Evolutionary conservation across 2,797 vertebrate genomes (phyloP).

Genomic region (Esox lucius): DNA sequence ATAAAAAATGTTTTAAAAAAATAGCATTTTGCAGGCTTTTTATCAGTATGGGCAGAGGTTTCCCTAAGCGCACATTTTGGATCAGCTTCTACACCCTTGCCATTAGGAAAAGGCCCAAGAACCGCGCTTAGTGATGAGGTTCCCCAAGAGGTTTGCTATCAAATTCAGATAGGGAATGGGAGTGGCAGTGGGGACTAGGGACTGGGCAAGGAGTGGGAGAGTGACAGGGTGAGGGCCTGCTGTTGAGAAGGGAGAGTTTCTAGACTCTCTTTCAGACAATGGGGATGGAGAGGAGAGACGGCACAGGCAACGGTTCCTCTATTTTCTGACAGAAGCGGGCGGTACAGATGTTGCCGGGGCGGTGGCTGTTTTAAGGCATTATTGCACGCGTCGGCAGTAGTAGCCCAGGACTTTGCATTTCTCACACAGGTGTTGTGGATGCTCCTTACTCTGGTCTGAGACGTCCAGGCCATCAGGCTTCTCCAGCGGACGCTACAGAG

Average conservation of each 20-base stretch:
- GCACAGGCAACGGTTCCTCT: background rate
- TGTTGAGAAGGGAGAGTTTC: background rate
- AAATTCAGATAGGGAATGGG: background rate
- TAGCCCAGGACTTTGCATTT: constrained; percentile 99
- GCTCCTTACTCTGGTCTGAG: constrained; percentile 99
- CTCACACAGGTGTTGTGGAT: constrained; percentile 96
- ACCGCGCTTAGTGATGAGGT: background rate
- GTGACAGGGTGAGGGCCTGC: background rate
- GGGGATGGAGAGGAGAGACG: background rate
- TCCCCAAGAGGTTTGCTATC: constrained; percentile 11
- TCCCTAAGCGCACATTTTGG: constrained; percentile 14
- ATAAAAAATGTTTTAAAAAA: constrained; percentile 66
- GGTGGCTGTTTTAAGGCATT: constrained; percentile 51
- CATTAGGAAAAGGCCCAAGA: constrained; percentile 14
- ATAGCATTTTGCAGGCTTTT: constrained; percentile 49
- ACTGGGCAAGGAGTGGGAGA: background rate
- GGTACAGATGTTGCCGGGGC: background rate
- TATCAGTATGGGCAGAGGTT: constrained; percentile 8
- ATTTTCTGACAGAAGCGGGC: background rate
- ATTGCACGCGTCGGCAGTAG: constrained; percentile 97
- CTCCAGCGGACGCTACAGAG: constrained; percentile 90
- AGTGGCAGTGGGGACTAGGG: background rate
- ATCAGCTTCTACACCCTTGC: constrained; percentile 35
- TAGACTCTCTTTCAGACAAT: background rate
- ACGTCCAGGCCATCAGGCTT: constrained; percentile 98